A percentile compares a stretch with the other conserved stretches of the same genome.
These are phyloP conservation scores for Danaus chrysippus DNA, from an alignment of 2,888 invertebrate genomes.

Conservation along the genomic window DNA sequence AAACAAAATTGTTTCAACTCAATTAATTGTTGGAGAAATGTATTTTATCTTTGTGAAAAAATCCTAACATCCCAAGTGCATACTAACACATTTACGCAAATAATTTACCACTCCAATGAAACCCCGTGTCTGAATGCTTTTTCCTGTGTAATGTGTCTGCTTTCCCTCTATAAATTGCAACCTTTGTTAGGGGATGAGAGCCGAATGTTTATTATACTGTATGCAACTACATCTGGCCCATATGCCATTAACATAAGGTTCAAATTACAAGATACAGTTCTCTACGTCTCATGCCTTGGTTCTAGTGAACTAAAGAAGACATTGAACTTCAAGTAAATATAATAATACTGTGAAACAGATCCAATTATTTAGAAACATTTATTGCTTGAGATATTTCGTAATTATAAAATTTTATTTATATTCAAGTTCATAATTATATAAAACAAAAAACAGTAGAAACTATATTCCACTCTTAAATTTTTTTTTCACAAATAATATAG, in stretches of 20 bases:
- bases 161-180: slow-evolving; percentile 35
- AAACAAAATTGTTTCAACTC: background rate
- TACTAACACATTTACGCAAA: slow-evolving; percentile 22
- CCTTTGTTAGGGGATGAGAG: slow-evolving; percentile 32
- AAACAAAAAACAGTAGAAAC: too few species aligned
- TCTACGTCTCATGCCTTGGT: background rate
- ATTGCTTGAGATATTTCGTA: too few species aligned
- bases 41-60: slow-evolving; percentile 1
- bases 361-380: background rate
- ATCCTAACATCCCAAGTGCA: background rate
- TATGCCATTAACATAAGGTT: background rate
- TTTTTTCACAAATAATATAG: background rate
- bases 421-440: too few species aligned
- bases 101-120: slow-evolving; percentile 35
- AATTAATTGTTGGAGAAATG: background rate
- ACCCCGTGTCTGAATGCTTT: slow-evolving; percentile 25
- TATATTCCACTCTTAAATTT: too few species aligned
- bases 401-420: too few species aligned
- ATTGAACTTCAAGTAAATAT: slow-evolving; percentile 3
- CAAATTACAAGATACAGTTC: background rate
- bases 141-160: slow-evolving; percentile 28
- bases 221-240: slow-evolving; percentile 3
- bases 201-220: slow-evolving; percentile 32
- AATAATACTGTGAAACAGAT: background rate
- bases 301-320: slow-evolving; percentile 7